Conservation (phyloP, 2,888 invertebrate genomes). For the Synergus itoensis region DNA sequence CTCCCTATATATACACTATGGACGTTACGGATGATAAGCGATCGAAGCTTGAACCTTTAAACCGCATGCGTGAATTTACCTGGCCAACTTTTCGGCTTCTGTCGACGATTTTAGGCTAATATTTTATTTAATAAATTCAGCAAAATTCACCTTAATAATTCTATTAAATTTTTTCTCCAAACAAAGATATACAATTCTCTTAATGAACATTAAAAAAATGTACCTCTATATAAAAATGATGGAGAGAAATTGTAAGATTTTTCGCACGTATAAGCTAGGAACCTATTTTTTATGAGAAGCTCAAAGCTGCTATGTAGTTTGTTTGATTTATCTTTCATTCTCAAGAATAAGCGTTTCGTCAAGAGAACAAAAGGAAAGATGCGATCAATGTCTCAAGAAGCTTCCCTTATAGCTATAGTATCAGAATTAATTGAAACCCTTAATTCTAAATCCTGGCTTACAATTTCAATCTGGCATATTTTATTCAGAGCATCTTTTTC, state of each 20-base stretch:
- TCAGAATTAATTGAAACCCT: not conserved
- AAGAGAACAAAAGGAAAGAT: not conserved
- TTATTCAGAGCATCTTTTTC: not conserved
- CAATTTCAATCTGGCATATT: not conserved
- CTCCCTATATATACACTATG: not conserved
- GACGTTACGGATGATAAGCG: conserved; percentile 32
- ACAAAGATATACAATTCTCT: not conserved
- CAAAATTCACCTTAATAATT: not conserved
- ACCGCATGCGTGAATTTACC: conserved; percentile 32
- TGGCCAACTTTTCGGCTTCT: conserved; percentile 9
- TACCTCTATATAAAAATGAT: not conserved
- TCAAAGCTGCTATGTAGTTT: not conserved
- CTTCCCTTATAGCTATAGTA: not conserved
- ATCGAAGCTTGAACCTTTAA: conserved; percentile 20
- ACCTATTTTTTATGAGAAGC: not conserved
- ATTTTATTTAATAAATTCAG: not conserved
- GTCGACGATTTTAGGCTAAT: conserved; percentile 1
- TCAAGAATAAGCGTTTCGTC: not conserved
- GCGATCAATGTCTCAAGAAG: conserved; percentile 1
- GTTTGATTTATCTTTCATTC: not conserved
- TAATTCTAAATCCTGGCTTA: not conserved
- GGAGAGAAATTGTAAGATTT: not conserved
- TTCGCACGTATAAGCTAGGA: not conserved
- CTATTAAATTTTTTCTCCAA: not conserved
- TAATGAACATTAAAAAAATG: not conserved